Evolutionary conservation across 2,888 invertebrate species (phyloP), one percentile per base, ranked within the genome.

Genomic region (Hyalella azteca): DNA sequence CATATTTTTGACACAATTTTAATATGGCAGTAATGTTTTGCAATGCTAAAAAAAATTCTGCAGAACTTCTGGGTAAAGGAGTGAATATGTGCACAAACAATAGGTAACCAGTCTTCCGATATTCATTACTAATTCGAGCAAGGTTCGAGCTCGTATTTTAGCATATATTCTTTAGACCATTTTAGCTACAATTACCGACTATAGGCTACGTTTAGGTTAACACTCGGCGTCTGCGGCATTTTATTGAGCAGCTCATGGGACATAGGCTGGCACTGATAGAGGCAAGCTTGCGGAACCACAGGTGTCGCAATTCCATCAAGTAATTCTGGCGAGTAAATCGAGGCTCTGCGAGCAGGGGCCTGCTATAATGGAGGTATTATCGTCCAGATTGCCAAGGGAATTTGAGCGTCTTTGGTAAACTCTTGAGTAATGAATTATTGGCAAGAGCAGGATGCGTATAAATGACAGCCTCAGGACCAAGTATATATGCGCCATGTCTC

Each of bases 301-400:
- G 66, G 66, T 66, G 66, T 66, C 66, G 66, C 29, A n/a, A 19
- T 66, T 66, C 66, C 66, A 39, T 66, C 36, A 66, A 66, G 66
- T 66, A 66, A 66, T 66, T 66, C 66, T 19, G 36, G 39, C 19
- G 66, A 66, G 66, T 66, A 66, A 66, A 66, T 66, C 66, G 66
- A 66, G 36, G 36, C 66, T 66, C 66, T 36, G 22, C 22, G 66
- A 66, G 36, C 66, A 66, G 36, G n/a, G 45, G 66, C 66, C 36
- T 32, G 36, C 36, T 66, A 22, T 66, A 66, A 66, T 66, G 39
- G 66, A 39, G 66, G 66, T 66, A 66, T 66, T 66, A 66, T 36
- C 66, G 66, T 66, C 29, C n/a, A 66, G 39, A 66, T 66, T 66
- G 36, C 66, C 19, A 7, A 66, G 3, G 59, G 39, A 36, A 36